phyloP scores from a whole-genome alignment of 64 coral and sea anemone genomes.

The Dendronephthya gigantea region DNA sequence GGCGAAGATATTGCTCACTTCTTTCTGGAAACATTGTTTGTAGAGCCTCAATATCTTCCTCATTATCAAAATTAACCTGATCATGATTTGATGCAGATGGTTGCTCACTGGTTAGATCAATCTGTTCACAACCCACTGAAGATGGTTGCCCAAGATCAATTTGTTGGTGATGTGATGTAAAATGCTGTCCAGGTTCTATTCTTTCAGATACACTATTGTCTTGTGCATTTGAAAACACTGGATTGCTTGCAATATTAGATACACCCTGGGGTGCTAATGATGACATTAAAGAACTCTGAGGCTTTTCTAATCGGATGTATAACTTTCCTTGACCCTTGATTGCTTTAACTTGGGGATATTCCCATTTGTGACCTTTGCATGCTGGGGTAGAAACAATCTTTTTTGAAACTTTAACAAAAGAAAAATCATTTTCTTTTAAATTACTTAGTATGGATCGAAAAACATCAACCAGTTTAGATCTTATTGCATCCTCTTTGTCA shows the following conservation, averaged over 20 bases:
- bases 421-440: neutral
- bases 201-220: neutral
- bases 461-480: constrained; percentile 37
- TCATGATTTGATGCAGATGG: neutral
- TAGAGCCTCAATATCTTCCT: neutral
- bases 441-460: constrained; percentile 16
- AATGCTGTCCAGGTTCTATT: neutral
- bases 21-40: constrained; percentile 17
- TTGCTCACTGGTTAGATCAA: neutral
- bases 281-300: neutral
- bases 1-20: constrained; percentile 10
- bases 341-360: constrained; percentile 20
- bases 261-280: neutral
- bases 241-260: neutral
- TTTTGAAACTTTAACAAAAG: constrained; percentile 42
- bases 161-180: neutral
- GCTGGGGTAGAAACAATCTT: constrained; percentile 20
- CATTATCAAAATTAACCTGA: neutral
- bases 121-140: neutral
- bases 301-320: constrained; percentile 34
- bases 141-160: neutral
- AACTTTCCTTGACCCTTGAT: constrained; percentile 41
- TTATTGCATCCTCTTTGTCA: constrained; percentile 15
- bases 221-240: neutral
- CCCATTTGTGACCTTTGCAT: constrained; percentile 24